Evolutionary conservation across 2,113 vertebrate species (phyloP), one percentile per base, ranked within the genome.

Genomic region (Bubo scandiacus): DNA sequence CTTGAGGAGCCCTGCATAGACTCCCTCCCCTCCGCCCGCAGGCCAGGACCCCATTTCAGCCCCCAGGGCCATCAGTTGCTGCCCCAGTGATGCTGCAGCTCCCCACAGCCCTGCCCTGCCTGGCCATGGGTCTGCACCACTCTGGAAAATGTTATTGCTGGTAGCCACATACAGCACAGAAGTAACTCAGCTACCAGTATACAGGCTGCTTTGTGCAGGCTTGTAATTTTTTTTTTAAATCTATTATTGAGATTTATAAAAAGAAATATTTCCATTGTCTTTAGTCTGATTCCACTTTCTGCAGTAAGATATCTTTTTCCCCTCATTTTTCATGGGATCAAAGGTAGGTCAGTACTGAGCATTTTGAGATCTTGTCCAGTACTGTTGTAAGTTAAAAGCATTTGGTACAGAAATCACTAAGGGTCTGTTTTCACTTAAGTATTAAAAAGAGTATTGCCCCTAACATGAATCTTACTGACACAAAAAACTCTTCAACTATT

Each of bases 311-410:
- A 26, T 12, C 19, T n/a, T n/a, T 77, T 34, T 3, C 38, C 17
- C 4, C 19, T 38, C 27, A 42, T 1, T 84, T 94, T 86, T 81
- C 29, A 38, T 1, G 1, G 52, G 70, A 91, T 85, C 36, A 54
- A 81, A 94, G 45, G 36, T 38, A 80, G 89, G 81, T 92, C 81
- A 92, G 29, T 42, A 43, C 2, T 47, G 70, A 95, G n/a, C 30
- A 58, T 65, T 82, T 65, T 2, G 6, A 88, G 42, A 45, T 82
- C 86, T 82, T 82, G 45, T 73, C 71, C 70, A 38, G 54, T 51
- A 19, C 45, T 66, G 43, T 16, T 87, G 4, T 55, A 79, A 82
- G 26, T 34, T 80, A 62, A 91, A 91, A 94, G 42, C 49, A 43
- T 77, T 94, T 73, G 25, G 61, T 63, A 68, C 7, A 80, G 78